Percentiles rank a stretch among this genome's conserved stretches.
These are phyloP conservation scores for Sycophila texana DNA, from an alignment of 2,888 invertebrate genomes.

Conservation along the genomic window DNA sequence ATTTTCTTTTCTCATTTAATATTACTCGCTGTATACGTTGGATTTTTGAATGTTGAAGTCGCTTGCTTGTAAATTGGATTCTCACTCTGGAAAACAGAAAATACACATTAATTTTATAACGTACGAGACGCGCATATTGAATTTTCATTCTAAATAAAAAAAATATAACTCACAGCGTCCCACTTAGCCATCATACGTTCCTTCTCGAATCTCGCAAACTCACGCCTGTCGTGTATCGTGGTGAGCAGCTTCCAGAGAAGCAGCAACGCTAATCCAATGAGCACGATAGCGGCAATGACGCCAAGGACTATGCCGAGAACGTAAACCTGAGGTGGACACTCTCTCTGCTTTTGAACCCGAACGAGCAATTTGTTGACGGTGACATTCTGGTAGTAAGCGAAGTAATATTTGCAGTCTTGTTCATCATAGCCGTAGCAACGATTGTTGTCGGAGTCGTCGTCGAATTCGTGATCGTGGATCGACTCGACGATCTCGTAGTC, in stretches of 20 bases:
- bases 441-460: constrained; percentile 84
- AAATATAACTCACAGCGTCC: constrained; percentile 89
- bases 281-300: constrained; percentile 96
- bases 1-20: constrained; percentile 30
- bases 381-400: constrained; percentile 90
- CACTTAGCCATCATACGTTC: constrained; percentile 98
- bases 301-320: constrained; percentile 92
- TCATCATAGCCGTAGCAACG: constrained; percentile 92
- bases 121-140: constrained; percentile 85
- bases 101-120: not conserved
- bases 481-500: constrained; percentile 76
- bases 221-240: constrained; percentile 96
- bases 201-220: constrained; percentile 98
- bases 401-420: constrained; percentile 92
- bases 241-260: constrained; percentile 98
- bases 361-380: constrained; percentile 82
- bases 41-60: constrained; percentile 99
- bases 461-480: constrained; percentile 61
- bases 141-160: constrained; percentile 91
- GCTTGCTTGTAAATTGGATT: constrained; percentile 99
- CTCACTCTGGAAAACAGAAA: constrained; percentile 84
- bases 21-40: constrained; percentile 89
- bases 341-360: constrained; percentile 87
- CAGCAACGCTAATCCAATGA: constrained; percentile 93
- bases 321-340: constrained; percentile 89